Base-by-base conservation (phyloP, 2,888 invertebrate genomes). In the Cataglyphis altisquamis region DNA sequence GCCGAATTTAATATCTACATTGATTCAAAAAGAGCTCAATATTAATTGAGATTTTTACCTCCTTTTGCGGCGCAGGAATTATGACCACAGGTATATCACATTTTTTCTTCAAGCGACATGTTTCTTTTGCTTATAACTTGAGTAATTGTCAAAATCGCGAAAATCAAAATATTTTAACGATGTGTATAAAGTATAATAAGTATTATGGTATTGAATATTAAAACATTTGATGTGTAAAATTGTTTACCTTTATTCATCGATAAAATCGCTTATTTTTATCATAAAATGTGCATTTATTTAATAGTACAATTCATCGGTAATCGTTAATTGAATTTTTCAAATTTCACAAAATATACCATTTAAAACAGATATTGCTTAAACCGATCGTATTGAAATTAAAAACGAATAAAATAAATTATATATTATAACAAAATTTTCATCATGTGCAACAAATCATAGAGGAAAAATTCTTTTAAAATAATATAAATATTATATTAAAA, bases 21-120 rank as follows among this genome's bases (percentile, higher is more conserved):
- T 52, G 32, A n/a, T 66, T 86, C 36, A 25, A 73, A 39, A 10
- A 48, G 48, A 36, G 62, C 64, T 74, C 64, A 41, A 89, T 88
- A 93, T 92, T 93, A 93, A 93, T 85, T 87, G 82, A 90, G 90
- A 88, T 86, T 93, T 94, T 93, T 86, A 87, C 88, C 52, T 92
- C 91, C 91, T 91, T 90, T 88, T 92, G 93, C 93, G 92, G 92
- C 93, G 78, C 91, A 94, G 93, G 94, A 92, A 90, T 90, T 88
- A 92, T 91, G 93, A 91, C 88, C 91, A 92, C 93, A 94, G 93
- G 93, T 94, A 94, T 86, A 92, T 70, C 73, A 45, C 45, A 70
- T 78, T 80, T 80, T 83, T 88, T 48, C 41, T 41, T 75, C 18
- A 36, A 80, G 74, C 9, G 45, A 41, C 15, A 48, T 29, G 2